A percentile compares a stretch with the other conserved stretches of the same genome.
Conservation (phyloP, 2,888 invertebrate species). For the Cephus rjabovi region DNA sequence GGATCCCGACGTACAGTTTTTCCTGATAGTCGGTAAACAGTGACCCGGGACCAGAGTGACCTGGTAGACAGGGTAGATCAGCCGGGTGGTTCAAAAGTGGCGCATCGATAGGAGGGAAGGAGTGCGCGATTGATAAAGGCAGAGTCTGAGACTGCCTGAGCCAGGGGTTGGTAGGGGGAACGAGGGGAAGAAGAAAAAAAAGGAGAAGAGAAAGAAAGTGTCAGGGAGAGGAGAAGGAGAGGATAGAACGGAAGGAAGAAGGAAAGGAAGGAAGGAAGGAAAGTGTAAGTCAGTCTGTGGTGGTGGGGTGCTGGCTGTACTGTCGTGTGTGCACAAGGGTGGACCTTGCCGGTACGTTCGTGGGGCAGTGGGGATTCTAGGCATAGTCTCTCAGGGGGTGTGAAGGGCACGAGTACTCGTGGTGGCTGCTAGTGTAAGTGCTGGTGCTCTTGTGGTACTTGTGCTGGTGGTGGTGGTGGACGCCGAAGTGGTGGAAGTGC, state of each 20-base stretch:
- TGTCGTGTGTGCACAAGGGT: slow-evolving; percentile 26
- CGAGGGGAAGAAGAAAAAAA: background rate
- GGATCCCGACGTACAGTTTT: background rate
- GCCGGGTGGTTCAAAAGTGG: no score
- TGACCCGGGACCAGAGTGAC: background rate
- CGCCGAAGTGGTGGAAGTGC: slow-evolving; percentile 19
- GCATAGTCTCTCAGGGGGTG: slow-evolving; percentile 4
- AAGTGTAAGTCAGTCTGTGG: background rate
- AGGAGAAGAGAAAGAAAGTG: slow-evolving; percentile 15
- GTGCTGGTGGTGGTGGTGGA: slow-evolving; percentile 26
- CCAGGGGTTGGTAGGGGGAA: background rate
- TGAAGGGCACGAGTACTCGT: slow-evolving; percentile 23
- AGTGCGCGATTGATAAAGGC: no score
- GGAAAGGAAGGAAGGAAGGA: slow-evolving; percentile 13
- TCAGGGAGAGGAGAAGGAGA: slow-evolving; percentile 1
- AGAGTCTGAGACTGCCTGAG: no score
- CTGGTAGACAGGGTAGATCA: background rate
- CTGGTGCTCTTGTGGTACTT: no score
- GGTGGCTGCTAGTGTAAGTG: slow-evolving; percentile 2
- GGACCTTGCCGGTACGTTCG: slow-evolving; percentile 27
- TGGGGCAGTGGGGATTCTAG: slow-evolving; percentile 13
- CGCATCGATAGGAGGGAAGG: no score
- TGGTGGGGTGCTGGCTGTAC: background rate
- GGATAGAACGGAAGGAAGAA: slow-evolving; percentile 3
- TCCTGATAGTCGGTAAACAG: background rate